Conservation (phyloP, 2,113 vertebrate species). For the Setophaga petechia region DNA sequence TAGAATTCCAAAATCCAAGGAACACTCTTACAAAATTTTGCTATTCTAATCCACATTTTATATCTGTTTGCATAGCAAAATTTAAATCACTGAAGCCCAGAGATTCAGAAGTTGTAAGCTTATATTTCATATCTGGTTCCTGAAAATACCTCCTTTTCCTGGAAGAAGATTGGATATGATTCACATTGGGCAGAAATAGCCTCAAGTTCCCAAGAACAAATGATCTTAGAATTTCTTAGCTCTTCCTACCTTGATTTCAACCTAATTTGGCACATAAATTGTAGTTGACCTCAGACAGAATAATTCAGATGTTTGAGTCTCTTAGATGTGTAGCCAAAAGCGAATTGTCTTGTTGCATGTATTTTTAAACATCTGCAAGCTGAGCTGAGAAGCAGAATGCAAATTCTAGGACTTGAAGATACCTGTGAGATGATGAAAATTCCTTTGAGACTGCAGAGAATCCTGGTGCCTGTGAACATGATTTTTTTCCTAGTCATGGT, state of each 20-base stretch:
- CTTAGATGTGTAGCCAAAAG: slow-evolving; percentile 66
- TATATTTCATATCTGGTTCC: neutral
- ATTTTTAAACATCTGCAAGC: slow-evolving; percentile 67
- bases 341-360: slow-evolving; percentile 57
- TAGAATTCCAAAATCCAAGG: neutral
- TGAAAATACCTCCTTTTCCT: slow-evolving; percentile 13
- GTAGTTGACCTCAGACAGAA: slow-evolving; percentile 64
- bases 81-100: neutral
- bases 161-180: neutral
- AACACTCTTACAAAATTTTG: neutral
- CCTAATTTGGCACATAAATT: slow-evolving; percentile 52
- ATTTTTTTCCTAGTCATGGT: neutral
- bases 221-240: slow-evolving; percentile 29
- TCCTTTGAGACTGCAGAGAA: neutral
- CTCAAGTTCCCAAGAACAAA: slow-evolving; percentile 2
- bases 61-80: neutral
- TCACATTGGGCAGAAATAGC: neutral
- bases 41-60: neutral
- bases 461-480: neutral
- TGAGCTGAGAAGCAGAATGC: slow-evolving; percentile 29
- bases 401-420: slow-evolving; percentile 34
- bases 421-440: slow-evolving; percentile 24
- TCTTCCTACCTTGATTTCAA: slow-evolving; percentile 36
- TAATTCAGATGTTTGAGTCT: slow-evolving; percentile 63
- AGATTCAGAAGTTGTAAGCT: neutral